Evolutionary conservation across 2,797 vertebrate species (phyloP).

Genomic region (Falco biarmicus): DNA sequence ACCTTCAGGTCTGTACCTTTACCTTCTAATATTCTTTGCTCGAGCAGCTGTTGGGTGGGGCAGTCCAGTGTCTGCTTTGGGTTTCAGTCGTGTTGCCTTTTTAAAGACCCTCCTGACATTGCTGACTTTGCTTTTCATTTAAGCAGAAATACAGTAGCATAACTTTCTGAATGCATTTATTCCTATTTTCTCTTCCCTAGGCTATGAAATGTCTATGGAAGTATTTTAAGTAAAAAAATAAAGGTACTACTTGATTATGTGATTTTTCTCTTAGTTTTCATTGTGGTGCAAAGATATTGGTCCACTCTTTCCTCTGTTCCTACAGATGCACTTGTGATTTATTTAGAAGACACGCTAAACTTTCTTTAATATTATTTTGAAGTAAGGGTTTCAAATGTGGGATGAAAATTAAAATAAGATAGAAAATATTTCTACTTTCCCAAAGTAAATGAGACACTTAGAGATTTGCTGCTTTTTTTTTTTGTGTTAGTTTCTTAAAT

Average conservation of each 20-base stretch:
- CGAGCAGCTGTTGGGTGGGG: slow-evolving; percentile 73
- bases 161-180: slow-evolving; percentile 44
- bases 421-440: not conserved
- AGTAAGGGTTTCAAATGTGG: not conserved
- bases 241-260: not conserved
- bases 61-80: slow-evolving; percentile 55
- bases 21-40: slow-evolving; percentile 3
- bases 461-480: not conserved
- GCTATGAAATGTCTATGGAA: not conserved
- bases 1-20: slow-evolving; percentile 36
- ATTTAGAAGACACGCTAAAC: slow-evolving; percentile 19
- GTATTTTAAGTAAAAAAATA: slow-evolving; percentile 5
- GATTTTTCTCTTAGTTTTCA: not conserved
- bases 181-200: not conserved
- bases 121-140: slow-evolving; percentile 58
- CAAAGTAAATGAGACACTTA: not conserved
- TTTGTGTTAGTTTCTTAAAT: slow-evolving; percentile 9
- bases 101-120: slow-evolving; percentile 42
- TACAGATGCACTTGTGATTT: slow-evolving; percentile 15
- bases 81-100: slow-evolving; percentile 36
- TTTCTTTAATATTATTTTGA: not conserved
- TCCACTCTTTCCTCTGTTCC: not conserved
- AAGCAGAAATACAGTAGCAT: not conserved
- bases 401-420: not conserved
- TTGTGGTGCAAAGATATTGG: not conserved